A percentile compares a stretch with the other conserved stretches of the same genome.
phyloP scores from a whole-genome alignment of 2,113 vertebrate genomes.

The Cercopithecus mona region DNA sequence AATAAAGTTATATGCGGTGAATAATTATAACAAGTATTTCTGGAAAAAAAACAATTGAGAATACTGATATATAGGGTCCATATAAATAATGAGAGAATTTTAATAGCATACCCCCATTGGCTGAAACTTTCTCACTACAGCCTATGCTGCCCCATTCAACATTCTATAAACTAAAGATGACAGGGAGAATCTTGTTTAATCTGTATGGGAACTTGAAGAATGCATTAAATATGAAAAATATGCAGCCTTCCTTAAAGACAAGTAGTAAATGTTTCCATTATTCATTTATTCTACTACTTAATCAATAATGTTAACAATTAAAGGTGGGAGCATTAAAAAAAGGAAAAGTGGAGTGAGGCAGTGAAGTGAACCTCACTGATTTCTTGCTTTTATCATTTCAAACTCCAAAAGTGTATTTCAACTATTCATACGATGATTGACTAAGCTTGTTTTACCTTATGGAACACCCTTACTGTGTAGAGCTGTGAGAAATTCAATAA shows the following conservation, averaged over 20 bases:
- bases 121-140: constrained; percentile 13
- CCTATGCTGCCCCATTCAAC: background rate
- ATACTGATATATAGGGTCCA: background rate
- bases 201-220: background rate
- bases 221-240: background rate
- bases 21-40: background rate
- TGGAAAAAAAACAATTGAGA: background rate
- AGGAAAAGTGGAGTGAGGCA: too few species aligned
- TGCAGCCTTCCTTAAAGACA: background rate
- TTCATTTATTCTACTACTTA: background rate
- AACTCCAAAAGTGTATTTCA: background rate
- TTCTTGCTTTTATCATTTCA: background rate
- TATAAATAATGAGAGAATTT: background rate
- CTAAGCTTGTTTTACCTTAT: background rate
- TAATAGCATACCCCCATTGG: background rate
- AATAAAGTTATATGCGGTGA: background rate
- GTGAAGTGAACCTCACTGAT: background rate
- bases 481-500: background rate
- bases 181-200: background rate
- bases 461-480: background rate
- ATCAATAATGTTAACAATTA: background rate
- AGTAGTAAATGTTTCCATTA: background rate
- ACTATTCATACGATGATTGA: background rate
- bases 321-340: background rate
- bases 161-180: background rate